phyloP scores from a whole-genome alignment of 2,797 vertebrate genomes.

The Odontamblyopus rebecca region DNA sequence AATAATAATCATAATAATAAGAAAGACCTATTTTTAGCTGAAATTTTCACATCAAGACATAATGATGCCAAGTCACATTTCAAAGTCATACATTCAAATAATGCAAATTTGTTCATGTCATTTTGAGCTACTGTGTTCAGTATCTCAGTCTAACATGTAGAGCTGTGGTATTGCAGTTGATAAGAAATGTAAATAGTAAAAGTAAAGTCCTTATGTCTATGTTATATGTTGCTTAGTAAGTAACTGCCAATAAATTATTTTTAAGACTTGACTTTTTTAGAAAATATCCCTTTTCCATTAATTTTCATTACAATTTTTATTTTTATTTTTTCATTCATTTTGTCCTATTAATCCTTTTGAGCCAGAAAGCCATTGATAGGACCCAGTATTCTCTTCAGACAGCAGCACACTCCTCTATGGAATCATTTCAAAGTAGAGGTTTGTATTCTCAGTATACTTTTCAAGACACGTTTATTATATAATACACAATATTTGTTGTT shows the following conservation, averaged over 20 bases:
- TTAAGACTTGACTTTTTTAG: too few relatives aligned
- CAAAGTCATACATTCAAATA: too few relatives aligned
- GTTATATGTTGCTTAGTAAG: too few relatives aligned
- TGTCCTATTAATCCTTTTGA: slow-evolving; percentile 23
- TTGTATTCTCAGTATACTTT: slow-evolving; percentile 9
- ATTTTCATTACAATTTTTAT: background rate
- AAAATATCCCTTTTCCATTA: background rate
- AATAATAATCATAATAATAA: too few relatives aligned
- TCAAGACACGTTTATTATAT: background rate
- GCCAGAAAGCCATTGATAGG: slow-evolving; percentile 72
- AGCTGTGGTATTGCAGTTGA: background rate
- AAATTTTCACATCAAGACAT: too few relatives aligned
- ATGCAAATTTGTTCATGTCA: background rate
- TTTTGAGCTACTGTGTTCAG: background rate
- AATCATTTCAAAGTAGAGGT: slow-evolving; percentile 76
- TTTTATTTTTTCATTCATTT: background rate
- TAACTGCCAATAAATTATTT: too few relatives aligned
- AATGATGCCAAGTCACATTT: too few relatives aligned
- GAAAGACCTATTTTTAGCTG: too few relatives aligned
- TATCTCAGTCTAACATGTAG: background rate
- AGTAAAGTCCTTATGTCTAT: too few relatives aligned
- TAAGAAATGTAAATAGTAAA: too few relatives aligned
- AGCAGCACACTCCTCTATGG: slow-evolving; percentile 60
- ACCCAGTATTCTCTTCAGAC: slow-evolving; percentile 61
- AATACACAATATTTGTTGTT: slow-evolving; percentile 6